A percentile compares a stretch with the other conserved stretches of the same genome.
phyloP scores from a whole-genome alignment of 2,888 invertebrate genomes.

The Sepioteuthis lessoniana region DNA sequence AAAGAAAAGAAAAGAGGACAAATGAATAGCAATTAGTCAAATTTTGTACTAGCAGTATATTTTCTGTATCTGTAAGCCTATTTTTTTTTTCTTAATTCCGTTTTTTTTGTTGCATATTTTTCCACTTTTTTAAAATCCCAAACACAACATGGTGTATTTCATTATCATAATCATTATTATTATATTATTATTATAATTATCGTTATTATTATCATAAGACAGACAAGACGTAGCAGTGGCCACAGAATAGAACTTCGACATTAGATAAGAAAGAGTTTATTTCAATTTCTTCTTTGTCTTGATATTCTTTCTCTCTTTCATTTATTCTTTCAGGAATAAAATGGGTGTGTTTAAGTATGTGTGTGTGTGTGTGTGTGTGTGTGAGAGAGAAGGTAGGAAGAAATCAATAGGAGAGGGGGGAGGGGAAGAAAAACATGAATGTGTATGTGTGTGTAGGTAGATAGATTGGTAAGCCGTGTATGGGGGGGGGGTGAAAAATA shows the following conservation, averaged over 20 bases:
- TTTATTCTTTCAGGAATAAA: background rate
- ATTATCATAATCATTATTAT: background rate
- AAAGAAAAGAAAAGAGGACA: background rate
- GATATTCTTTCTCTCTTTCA: background rate
- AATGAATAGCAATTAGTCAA: background rate
- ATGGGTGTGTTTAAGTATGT: background rate
- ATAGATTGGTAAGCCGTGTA: background rate
- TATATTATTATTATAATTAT: background rate
- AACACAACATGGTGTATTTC: constrained; percentile 1
- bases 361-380: background rate
- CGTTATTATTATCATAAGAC: background rate
- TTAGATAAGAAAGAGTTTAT: background rate
- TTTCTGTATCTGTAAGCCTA: background rate
- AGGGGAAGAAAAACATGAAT: background rate
- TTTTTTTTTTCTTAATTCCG: background rate
- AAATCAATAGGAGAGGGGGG: no score
- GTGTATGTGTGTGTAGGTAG: background rate
- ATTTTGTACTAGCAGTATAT: background rate
- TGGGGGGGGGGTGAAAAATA: background rate
- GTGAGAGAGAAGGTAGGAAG: background rate
- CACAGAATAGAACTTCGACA: background rate
- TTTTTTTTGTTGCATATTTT: no score
- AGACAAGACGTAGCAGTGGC: constrained; percentile 33
- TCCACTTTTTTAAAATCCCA: background rate
- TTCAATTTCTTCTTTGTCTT: background rate